Evolutionary conservation across 2,113 vertebrate species (phyloP), one percentile per base, ranked within the genome.

Genomic region (Synchiropus splendidus): DNA sequence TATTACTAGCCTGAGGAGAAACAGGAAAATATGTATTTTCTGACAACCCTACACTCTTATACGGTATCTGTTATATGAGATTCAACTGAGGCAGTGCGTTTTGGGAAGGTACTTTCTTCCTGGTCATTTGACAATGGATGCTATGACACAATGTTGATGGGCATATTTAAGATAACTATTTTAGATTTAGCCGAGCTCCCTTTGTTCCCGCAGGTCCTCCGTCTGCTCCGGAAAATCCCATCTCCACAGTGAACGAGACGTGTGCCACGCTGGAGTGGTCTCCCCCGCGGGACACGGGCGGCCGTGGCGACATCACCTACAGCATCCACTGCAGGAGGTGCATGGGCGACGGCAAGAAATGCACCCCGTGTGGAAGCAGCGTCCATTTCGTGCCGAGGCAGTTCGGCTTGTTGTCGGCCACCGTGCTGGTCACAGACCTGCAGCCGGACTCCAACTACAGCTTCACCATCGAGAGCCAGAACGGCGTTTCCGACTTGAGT

Each of bases 391-490:
- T 85, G 12, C 87, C 88, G 0, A 51, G 86, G 10, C 86, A 89
- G 74, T 85, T 87, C 12, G 88, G 86, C 12, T 79, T 89, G 2
- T 59, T 59, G 0, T 72, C 70, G 0, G 45, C 83, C 16, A 75
- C 61, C 2, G 82, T 87, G 36, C 48, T 83, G 47, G 74, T 89
- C 48, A 85, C 83, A 0, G 83, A 87, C 54, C 73, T 89, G 39
- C 83, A 84, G 65, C 83, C 88, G 1, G 84, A 88, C 55, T 87
- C 84, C 31, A 89, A 88, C 77, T 89, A 89, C 65, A 85, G 79
- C 52, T 89, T 89, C 51, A 84, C 78, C 18, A 48, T 89, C 1
- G 86, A 89, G 76, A 85, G 85, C 30, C 70, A 87, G 46, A 89
- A 87, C 1, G 86, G 86, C 1, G 84, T 86, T 12, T 88, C 88